Evolutionary conservation across 2,113 vertebrate species (phyloP).

Genomic region (Typhlomys cinereus): DNA sequence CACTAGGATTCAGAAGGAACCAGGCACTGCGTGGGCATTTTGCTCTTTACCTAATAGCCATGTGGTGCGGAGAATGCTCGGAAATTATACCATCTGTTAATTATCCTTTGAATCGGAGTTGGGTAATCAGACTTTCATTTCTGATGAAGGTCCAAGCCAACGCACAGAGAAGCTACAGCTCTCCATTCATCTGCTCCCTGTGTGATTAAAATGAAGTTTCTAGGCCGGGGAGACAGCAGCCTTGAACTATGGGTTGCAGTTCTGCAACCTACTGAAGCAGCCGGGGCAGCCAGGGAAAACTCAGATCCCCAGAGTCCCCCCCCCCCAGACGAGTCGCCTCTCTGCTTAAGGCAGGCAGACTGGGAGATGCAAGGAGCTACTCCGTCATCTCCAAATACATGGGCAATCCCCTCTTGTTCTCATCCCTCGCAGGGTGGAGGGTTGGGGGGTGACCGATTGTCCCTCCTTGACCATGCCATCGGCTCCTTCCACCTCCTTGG

Average conservation of each 20-base stretch:
- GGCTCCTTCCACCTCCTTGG: background rate
- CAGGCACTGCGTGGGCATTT: slow-evolving; percentile 61
- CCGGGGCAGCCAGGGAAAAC: background rate
- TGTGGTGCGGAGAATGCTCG: slow-evolving; percentile 55
- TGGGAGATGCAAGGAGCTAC: background rate
- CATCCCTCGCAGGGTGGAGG: background rate
- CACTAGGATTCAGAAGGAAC: slow-evolving; percentile 39
- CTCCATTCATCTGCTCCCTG: slow-evolving; percentile 40
- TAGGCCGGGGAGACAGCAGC: background rate
- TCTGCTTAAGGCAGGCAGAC: background rate
- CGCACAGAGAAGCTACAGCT: slow-evolving; percentile 1
- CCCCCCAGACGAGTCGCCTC: background rate
- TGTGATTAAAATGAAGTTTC: slow-evolving; percentile 48
- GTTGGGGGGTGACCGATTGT: too few species aligned
- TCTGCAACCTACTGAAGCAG: background rate
- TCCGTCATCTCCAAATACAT: slow-evolving; percentile 3
- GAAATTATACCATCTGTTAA: slow-evolving; percentile 80
- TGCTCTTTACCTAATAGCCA: slow-evolving; percentile 70
- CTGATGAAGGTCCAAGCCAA: slow-evolving; percentile 56
- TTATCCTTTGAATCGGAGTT: slow-evolving; percentile 67
- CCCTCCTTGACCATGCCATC: background rate
- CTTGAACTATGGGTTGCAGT: background rate
- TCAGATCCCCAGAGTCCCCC: background rate
- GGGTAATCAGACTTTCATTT: slow-evolving; percentile 71
- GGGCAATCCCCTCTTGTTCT: background rate